phyloP scores from a whole-genome alignment of 2,888 invertebrate species.

The Epinotia nisella region DNA sequence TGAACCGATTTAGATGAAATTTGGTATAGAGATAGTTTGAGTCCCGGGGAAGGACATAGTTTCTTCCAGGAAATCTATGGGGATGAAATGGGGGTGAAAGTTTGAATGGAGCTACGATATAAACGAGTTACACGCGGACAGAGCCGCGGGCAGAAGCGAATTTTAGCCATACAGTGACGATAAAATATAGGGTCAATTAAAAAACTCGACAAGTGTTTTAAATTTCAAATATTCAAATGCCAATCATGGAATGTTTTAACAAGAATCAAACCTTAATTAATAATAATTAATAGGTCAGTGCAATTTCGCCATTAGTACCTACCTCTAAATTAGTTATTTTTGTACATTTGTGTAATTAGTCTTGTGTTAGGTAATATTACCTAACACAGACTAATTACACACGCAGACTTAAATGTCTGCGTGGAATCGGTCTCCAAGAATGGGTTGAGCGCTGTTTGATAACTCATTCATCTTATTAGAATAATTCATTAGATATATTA shows the following conservation, averaged over 20 bases:
- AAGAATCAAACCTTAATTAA: background rate
- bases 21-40: no score
- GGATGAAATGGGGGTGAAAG: no score
- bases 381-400: no score
- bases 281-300: background rate
- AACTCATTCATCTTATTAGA: background rate
- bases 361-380: no score
- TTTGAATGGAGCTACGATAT: no score
- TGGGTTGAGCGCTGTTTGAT: slow-evolving; percentile 14
- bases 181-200: background rate
- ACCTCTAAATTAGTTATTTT: slow-evolving; percentile 16
- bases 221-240: background rate
- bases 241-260: background rate
- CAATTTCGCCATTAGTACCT: slow-evolving; percentile 5
- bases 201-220: background rate
- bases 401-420: no score
- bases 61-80: no score
- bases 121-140: no score
- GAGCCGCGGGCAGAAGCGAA: no score
- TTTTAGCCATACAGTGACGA: no score
- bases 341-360: slow-evolving; percentile 13
- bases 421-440: slow-evolving; percentile 29
- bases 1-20: no score
- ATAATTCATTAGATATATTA: background rate
- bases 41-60: no score